Conservation (phyloP, 2,888 invertebrate genomes). For the Tenthredo scrophulariae region DNA sequence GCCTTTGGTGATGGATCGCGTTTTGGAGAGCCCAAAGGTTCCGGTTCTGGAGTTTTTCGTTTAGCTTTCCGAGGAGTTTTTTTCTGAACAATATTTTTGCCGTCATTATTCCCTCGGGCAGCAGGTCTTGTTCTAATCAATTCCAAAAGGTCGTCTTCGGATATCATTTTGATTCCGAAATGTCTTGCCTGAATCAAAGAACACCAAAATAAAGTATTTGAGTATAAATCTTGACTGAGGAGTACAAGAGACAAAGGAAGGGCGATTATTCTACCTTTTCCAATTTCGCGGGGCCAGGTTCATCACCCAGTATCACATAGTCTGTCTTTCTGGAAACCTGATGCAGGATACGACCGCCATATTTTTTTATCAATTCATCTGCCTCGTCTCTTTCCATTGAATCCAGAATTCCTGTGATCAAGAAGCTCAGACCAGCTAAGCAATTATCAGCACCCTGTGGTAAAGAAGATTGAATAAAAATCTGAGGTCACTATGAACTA, state of each 20-base stretch:
- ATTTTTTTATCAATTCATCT: constrained; percentile 85
- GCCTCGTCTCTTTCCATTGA: constrained; percentile 92
- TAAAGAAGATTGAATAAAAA: constrained; percentile 30
- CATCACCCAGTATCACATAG: constrained; percentile 91
- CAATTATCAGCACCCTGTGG: constrained; percentile 86
- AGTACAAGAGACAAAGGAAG: constrained; percentile 20
- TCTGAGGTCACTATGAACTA: neutral
- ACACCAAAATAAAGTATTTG: constrained; percentile 22
- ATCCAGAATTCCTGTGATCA: constrained; percentile 93
- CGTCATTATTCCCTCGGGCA: constrained; percentile 68
- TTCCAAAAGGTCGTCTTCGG: constrained; percentile 91
- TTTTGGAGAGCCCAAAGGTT: neutral
- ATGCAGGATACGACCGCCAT: constrained; percentile 89
- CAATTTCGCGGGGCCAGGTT: constrained; percentile 92
- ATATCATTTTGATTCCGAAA: constrained; percentile 86
- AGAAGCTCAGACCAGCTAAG: constrained; percentile 85
- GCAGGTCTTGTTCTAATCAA: constrained; percentile 84
- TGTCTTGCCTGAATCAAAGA: constrained; percentile 79
- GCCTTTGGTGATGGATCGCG: neutral
- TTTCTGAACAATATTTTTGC: constrained; percentile 59
- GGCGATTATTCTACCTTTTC: constrained; percentile 79
- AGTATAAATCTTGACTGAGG: constrained; percentile 22
- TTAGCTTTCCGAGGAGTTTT: constrained; percentile 29
- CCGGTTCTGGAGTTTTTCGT: constrained; percentile 32
- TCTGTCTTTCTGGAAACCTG: constrained; percentile 89